These are phyloP conservation scores for Brenthis ino DNA, from an alignment of 2,888 invertebrate species.

Conservation along the genomic window DNA sequence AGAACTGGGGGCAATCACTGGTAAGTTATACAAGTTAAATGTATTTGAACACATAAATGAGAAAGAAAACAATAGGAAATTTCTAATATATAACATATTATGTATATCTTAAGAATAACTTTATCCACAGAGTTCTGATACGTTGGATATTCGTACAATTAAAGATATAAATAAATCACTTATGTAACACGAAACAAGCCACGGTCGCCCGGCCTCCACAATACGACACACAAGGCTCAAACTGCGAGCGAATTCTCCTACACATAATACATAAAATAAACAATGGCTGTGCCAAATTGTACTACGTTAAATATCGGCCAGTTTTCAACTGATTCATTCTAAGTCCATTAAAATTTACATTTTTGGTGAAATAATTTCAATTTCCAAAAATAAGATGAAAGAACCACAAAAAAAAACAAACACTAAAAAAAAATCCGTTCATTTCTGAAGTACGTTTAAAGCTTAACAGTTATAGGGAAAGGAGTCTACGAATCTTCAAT, in stretches of 20 bases:
- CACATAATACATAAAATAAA: slow-evolving; percentile 49
- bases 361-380: slow-evolving; percentile 39
- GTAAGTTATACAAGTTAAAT: neutral
- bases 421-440: neutral
- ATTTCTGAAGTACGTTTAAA: slow-evolving; percentile 45
- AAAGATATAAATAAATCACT: too few species aligned
- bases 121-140: neutral
- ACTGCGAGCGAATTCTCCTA: slow-evolving; percentile 48
- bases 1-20: slow-evolving; percentile 8
- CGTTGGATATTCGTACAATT: neutral
- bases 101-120: too few species aligned
- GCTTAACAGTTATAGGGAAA: slow-evolving; percentile 42
- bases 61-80: neutral
- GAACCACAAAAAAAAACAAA: neutral
- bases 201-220: slow-evolving; percentile 34
- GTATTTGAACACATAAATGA: neutral
- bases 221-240: slow-evolving; percentile 40
- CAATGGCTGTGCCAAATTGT: slow-evolving; percentile 65
- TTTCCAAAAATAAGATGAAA: slow-evolving; percentile 2
- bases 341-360: slow-evolving; percentile 22
- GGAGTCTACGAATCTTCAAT: slow-evolving; percentile 34
- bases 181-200: slow-evolving; percentile 19
- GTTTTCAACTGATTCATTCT: slow-evolving; percentile 31
- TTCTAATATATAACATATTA: too few species aligned
- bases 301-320: slow-evolving; percentile 51